Conservation (phyloP, 2,797 vertebrate genomes). For the Babyrousa celebensis region DNA sequence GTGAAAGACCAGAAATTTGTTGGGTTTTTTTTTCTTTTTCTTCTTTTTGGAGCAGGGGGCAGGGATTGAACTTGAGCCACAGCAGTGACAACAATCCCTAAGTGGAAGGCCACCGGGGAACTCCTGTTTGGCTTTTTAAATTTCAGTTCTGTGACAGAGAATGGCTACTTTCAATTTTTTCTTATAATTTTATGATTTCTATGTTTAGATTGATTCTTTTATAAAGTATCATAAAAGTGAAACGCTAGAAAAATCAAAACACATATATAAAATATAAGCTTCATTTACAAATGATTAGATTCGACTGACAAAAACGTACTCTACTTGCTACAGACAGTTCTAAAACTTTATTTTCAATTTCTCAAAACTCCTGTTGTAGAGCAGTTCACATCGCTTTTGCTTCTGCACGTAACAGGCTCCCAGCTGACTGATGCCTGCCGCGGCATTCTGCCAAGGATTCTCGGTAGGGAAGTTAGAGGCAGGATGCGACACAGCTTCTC, state of each 20-base stretch:
- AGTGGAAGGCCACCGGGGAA: too few species aligned
- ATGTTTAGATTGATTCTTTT: neutral
- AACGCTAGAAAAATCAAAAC: slow-evolving; percentile 57
- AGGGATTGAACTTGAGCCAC: too few species aligned
- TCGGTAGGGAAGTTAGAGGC: neutral
- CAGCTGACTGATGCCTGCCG: neutral
- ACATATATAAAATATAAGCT: slow-evolving; percentile 6
- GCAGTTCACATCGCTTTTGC: neutral
- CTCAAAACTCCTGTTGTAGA: neutral
- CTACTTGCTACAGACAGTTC: slow-evolving; percentile 16
- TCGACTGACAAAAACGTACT: slow-evolving; percentile 30
- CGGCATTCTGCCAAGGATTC: neutral
- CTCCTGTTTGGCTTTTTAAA: neutral
- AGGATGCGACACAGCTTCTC: neutral
- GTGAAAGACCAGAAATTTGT: neutral
- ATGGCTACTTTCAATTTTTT: too few species aligned
- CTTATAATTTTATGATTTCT: too few species aligned
- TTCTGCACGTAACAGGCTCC: neutral
- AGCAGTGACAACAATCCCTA: too few species aligned
- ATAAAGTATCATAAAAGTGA: slow-evolving; percentile 57
- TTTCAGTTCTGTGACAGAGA: slow-evolving; percentile 51
- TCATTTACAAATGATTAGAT: neutral
- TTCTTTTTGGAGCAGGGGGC: too few species aligned
- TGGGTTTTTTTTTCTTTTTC: neutral
- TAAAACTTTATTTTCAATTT: slow-evolving; percentile 37